Evolutionary conservation across 2,888 invertebrate genomes (phyloP).

Genomic region (Rosalia funebris): DNA sequence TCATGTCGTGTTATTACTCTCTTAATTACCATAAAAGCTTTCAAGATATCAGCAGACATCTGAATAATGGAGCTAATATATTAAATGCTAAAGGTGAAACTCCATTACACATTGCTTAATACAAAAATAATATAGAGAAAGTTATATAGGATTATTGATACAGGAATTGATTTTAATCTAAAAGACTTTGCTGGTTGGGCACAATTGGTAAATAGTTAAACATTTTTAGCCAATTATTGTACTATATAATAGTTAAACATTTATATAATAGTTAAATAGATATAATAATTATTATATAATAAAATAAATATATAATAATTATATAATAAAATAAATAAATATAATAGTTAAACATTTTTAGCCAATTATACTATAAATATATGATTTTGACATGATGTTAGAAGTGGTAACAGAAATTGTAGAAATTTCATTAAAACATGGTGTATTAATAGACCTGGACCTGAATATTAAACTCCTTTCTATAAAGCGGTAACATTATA

Average conservation of each 20-base stretch:
- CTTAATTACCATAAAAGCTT: too few relatives aligned
- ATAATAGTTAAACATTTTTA: too few relatives aligned
- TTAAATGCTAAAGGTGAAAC: conserved; percentile 70
- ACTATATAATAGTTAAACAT: too few relatives aligned
- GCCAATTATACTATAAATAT: too few relatives aligned
- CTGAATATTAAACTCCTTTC: conserved; percentile 67
- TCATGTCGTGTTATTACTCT: too few relatives aligned
- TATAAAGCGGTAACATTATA: conserved; percentile 66
- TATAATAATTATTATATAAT: too few relatives aligned
- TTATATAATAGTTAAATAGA: too few relatives aligned
- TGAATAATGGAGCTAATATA: too few relatives aligned
- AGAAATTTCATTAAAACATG: conserved; percentile 63
- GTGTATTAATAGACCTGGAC: conserved; percentile 67
- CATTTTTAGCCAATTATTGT: too few relatives aligned
- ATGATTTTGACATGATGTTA: conserved; percentile 67
- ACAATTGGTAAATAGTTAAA: conserved; percentile 66
- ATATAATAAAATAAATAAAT: too few relatives aligned
- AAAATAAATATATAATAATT: too few relatives aligned
- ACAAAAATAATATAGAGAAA: conserved; percentile 59
- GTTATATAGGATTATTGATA: conserved; percentile 62
- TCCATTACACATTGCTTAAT: conserved; percentile 66
- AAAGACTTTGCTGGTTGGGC: conserved; percentile 73
- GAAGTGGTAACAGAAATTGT: conserved; percentile 64
- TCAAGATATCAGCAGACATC: too few relatives aligned
- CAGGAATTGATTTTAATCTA: conserved; percentile 67